Evolutionary conservation across 2,888 invertebrate genomes (phyloP).

Genomic region (Trachelus stipa): DNA sequence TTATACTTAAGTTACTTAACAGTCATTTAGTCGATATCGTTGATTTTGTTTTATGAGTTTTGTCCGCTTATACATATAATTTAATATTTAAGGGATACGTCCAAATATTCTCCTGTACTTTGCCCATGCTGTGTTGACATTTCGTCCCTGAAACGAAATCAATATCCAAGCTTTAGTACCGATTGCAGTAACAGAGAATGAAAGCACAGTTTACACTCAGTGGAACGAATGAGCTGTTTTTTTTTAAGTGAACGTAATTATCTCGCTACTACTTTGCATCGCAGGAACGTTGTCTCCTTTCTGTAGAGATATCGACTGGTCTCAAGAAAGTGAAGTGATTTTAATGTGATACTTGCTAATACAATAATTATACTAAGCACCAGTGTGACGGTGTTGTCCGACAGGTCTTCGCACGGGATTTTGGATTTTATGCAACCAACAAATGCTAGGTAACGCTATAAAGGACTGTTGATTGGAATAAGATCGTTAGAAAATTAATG

Average conservation of each 20-base stretch:
- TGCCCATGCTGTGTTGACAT: neutral
- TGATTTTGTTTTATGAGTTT: neutral
- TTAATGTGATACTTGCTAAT: conserved; percentile 33
- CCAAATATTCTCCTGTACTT: neutral
- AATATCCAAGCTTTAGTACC: neutral
- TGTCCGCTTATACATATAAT: neutral
- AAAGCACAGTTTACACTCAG: neutral
- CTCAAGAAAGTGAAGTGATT: neutral
- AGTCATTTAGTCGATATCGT: neutral
- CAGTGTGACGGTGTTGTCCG: conserved; percentile 54
- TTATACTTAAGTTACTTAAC: neutral
- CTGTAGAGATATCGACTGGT: neutral
- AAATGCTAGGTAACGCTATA: conserved; percentile 52
- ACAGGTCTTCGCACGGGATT: conserved; percentile 62
- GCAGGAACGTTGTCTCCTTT: neutral
- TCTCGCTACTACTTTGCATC: neutral
- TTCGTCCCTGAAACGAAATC: neutral
- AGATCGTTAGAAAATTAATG: neutral
- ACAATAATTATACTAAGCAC: conserved; percentile 50
- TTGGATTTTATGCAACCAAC: conserved; percentile 57
- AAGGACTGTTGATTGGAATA: neutral
- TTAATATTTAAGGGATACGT: neutral
- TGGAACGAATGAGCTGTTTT: neutral
- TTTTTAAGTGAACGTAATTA: neutral
- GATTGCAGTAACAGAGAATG: neutral